Base-by-base conservation (phyloP, 1,140 invertebrate genomes). In the Tetramorium alpestre region DNA sequence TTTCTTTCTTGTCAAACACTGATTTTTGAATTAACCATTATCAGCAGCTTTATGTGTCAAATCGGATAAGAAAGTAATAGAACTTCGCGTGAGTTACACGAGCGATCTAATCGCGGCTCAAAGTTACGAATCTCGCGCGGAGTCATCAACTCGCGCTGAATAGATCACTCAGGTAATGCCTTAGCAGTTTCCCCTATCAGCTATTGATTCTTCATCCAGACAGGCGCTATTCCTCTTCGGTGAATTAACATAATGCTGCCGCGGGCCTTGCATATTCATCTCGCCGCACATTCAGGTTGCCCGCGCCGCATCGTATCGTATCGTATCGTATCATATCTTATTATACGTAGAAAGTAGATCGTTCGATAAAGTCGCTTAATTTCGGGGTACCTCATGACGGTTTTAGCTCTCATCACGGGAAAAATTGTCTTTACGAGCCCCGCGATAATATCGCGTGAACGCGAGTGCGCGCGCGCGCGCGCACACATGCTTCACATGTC, bases 171-270 rank as follows among this genome's bases (percentile, higher is more conserved):
- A 44, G 16, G n/a, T 47, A 44, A 33, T 69, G 65, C 18, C 16
- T n/a, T 38, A 41, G 64, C 8, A 54, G 38, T 70, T 54, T 47
- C n/a, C 16, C 16, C 16, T 58, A 72, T 81, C 22, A 33, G 25
- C 38, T 72, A 72, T 82, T 60, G 80, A 73, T 73, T 72, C 67
- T 73, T 73, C 67, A n/a, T 73, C 11, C 51, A 25, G 51, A 16
- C 67, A 51, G 51, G 22, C 38, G 65, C 22, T 38, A 54, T 56
- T 28, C n/a, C 80, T 89, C 81, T 18, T 51, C 75, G 72, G n/a
- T n/a, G 56, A 47, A 89, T 89, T 89, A 89, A 62, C 88, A 87
- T 89, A 89, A 89, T 76, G 88, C 60, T 75, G 75, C 88, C 65
- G 62, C 49, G 70, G 87, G 88, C 41, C 16, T 65, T 89, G 84